Conservation (phyloP, 2,113 vertebrate genomes). For the Natator depressus region DNA sequence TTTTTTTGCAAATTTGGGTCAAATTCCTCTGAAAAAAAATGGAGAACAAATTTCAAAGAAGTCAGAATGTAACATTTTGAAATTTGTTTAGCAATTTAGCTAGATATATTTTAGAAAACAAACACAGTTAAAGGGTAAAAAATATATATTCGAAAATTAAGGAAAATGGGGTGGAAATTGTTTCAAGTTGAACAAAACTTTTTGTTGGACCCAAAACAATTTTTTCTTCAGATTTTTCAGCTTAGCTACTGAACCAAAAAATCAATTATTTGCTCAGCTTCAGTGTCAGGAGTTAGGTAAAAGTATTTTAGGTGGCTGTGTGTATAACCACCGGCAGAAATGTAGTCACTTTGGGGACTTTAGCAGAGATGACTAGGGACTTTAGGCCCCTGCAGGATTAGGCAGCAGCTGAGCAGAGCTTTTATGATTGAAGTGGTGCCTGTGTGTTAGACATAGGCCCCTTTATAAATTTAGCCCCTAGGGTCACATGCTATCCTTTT, state of each 20-base stretch:
- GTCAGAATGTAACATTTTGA: neutral
- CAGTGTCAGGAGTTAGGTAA: neutral
- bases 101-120: neutral
- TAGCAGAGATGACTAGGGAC: neutral
- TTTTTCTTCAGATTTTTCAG: neutral
- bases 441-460: neutral
- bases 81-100: neutral
- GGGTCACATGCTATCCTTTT: neutral
- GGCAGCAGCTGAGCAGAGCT: neutral
- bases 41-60: neutral
- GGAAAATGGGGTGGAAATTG: neutral
- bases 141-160: neutral
- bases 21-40: neutral
- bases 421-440: neutral
- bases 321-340: neutral
- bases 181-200: neutral
- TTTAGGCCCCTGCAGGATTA: neutral
- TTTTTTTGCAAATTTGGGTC: neutral
- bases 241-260: neutral
- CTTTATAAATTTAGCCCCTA: neutral
- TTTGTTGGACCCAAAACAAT: neutral
- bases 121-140: neutral
- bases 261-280: neutral
- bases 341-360: neutral
- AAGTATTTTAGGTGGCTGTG: neutral